Conservation (phyloP, 2,888 invertebrate genomes). For the Ochropleura plecta region DNA sequence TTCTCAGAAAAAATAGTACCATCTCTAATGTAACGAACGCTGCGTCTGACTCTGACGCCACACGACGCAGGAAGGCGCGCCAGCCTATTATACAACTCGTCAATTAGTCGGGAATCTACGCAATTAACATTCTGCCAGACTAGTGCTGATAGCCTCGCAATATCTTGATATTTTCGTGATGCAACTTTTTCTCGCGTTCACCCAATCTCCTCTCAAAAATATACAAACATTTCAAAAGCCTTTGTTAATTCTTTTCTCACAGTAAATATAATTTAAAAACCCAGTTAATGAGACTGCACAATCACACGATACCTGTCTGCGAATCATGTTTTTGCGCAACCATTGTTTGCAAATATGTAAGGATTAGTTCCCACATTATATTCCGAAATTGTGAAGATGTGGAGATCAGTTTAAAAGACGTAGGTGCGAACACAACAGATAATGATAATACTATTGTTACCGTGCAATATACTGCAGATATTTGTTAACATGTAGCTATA, state of each 20-base stretch:
- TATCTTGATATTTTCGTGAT: conserved; percentile 51
- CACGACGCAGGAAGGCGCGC: conserved; percentile 57
- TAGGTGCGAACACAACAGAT: conserved; percentile 56
- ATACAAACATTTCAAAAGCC: conserved; percentile 67
- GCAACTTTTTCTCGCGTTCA: conserved; percentile 57
- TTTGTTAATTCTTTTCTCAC: conserved; percentile 74
- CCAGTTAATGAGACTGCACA: conserved; percentile 71
- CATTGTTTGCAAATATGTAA: conserved; percentile 78
- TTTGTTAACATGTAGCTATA: conserved; percentile 48
- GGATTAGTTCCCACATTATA: conserved; percentile 77
- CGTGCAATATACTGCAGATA: conserved; percentile 53
- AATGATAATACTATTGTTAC: conserved; percentile 62
- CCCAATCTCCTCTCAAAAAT: conserved; percentile 50
- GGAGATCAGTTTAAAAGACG: conserved; percentile 57
- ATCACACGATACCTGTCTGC: conserved; percentile 72
- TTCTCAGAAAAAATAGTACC: conserved; percentile 67
- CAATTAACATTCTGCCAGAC: conserved; percentile 45
- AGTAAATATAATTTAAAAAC: conserved; percentile 66
- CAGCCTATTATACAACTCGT: conserved; percentile 44
- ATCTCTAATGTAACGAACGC: conserved; percentile 59
- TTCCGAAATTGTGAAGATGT: conserved; percentile 68
- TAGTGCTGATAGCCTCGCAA: conserved; percentile 39
- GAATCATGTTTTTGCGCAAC: conserved; percentile 77
- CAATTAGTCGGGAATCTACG: conserved; percentile 54
- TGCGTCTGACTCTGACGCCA: conserved; percentile 58